These are phyloP conservation scores for Anthoscopus minutus DNA, from an alignment of 2,113 vertebrate genomes.

Conservation along the genomic window DNA sequence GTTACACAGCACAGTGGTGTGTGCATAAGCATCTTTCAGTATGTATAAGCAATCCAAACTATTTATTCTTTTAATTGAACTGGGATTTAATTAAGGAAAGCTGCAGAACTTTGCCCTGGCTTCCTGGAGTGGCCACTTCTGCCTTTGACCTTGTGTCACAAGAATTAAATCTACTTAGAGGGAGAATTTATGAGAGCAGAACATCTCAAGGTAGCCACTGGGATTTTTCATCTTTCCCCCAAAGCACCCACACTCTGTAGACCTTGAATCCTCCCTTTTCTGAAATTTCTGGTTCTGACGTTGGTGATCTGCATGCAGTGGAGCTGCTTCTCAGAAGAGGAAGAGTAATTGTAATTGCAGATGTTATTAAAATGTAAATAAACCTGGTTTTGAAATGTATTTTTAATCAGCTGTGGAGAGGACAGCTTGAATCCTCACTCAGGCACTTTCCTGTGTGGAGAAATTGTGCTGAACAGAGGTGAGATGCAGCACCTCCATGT, in stretches of 20 bases:
- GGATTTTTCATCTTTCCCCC: neutral
- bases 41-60: neutral
- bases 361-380: slow-evolving; percentile 69
- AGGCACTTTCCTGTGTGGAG: neutral
- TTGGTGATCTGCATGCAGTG: slow-evolving; percentile 45
- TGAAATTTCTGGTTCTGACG: neutral
- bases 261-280: neutral
- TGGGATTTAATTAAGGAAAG: neutral
- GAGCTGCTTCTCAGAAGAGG: neutral
- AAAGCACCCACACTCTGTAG: neutral
- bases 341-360: slow-evolving; percentile 62
- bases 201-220: neutral
- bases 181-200: neutral
- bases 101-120: neutral
- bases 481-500: fast-evolving
- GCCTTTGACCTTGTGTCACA: neutral
- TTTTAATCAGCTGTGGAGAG: slow-evolving; percentile 54
- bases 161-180: neutral
- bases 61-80: neutral
- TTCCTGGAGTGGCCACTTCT: neutral
- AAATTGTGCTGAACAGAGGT: neutral
- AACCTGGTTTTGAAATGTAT: slow-evolving; percentile 24
- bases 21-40: neutral
- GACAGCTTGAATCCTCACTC: neutral
- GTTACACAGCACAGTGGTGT: neutral